phyloP scores from a whole-genome alignment of 2,888 invertebrate genomes.

The Drosophila ustulata region DNA sequence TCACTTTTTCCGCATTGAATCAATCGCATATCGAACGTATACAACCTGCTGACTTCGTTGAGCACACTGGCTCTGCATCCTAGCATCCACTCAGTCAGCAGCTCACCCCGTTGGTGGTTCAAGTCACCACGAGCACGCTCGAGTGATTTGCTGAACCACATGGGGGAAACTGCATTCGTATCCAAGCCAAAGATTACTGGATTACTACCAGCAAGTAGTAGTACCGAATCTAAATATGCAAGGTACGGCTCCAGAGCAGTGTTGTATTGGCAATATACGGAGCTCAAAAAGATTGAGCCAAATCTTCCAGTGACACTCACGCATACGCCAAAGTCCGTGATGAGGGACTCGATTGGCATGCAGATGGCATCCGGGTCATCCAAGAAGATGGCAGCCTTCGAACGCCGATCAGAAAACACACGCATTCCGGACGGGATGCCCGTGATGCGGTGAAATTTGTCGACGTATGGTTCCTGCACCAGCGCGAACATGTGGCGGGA shows the following conservation, averaged over 20 bases:
- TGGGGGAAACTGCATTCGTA: constrained; percentile 29
- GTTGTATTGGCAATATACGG: constrained; percentile 33
- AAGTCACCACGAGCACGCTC: too few species aligned
- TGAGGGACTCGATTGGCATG: constrained; percentile 16
- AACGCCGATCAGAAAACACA: constrained; percentile 4
- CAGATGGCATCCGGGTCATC: constrained; percentile 23
- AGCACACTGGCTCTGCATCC: background rate
- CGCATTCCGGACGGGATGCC: constrained; percentile 9
- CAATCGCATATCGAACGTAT: too few species aligned
- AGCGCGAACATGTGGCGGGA: constrained; percentile 13
- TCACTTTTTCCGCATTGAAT: too few species aligned
- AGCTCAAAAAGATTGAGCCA: constrained; percentile 27
- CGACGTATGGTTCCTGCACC: constrained; percentile 31
- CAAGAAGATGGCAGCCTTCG: constrained; percentile 21
- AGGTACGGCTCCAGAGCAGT: constrained; percentile 22
- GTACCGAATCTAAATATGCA: constrained; percentile 38
- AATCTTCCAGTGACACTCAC: constrained; percentile 34
- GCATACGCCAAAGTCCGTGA: constrained; percentile 40
- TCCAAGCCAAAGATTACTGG: constrained; percentile 21
- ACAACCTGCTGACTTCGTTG: too few species aligned
- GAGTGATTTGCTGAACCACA: constrained; percentile 29
- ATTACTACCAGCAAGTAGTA: constrained; percentile 19
- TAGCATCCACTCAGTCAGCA: constrained; percentile 19
- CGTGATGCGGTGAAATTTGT: background rate
- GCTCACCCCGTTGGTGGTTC: constrained; percentile 5